phyloP scores from a whole-genome alignment of 2,797 vertebrate genomes.

The Phalanger gymnotis region DNA sequence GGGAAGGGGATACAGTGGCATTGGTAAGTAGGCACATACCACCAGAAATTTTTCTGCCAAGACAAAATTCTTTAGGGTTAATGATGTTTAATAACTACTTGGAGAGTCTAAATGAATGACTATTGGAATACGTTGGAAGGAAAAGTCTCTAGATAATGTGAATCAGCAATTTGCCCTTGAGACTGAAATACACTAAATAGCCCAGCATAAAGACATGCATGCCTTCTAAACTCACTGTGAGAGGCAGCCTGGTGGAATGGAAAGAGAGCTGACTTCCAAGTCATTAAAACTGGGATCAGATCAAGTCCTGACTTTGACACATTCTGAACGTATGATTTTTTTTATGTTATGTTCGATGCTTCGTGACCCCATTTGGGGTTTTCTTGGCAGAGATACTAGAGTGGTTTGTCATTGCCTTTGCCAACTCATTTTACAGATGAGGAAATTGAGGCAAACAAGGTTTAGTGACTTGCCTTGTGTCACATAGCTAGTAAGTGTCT shows the following conservation, averaged over 20 bases:
- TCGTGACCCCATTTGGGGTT: not conserved
- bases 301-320: not conserved
- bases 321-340: not conserved
- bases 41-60: not conserved
- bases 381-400: not conserved
- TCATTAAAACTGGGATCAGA: not conserved
- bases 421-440: not conserved
- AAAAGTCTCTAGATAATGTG: not conserved
- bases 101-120: not conserved
- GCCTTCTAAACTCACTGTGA: not conserved
- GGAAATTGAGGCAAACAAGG: not conserved
- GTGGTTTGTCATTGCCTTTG: not conserved
- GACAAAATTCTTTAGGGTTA: not conserved
- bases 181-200: not conserved
- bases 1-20: not conserved
- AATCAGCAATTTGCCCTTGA: not conserved
- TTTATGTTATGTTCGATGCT: not conserved
- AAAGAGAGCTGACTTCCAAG: not conserved
- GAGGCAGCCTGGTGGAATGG: not conserved
- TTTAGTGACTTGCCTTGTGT: not conserved
- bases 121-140: not conserved
- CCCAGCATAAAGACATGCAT: not conserved
- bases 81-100: not conserved
- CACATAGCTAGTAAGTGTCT: not conserved
- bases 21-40: not conserved